Base-by-base conservation (phyloP, 2,888 invertebrate species). In the Bimastos eiseni region DNA sequence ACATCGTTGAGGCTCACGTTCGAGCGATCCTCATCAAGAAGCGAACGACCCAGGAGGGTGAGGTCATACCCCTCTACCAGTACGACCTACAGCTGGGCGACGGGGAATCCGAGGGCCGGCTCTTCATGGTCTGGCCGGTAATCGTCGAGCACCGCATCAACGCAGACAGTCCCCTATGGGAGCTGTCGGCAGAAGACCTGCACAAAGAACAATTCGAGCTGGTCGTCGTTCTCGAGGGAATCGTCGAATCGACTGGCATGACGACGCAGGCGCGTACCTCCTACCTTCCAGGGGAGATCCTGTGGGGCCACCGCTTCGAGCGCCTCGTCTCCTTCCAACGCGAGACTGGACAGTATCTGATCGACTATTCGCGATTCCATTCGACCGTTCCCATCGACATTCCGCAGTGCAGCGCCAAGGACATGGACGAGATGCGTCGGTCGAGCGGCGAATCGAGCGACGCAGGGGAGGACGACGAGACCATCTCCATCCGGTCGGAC, bases 101-200 rank as follows among this genome's bases (percentile, higher is more conserved):
- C 0, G 98, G 98, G 37, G 91, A 91, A 93, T 97, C 97, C 30
- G 97, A 98, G 94, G 98, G 98, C 95, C 96, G 98, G 91, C 96
- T 99, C 92, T 98, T 99, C 96, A 98, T 99, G 95, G 98, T 99
- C 93, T 99, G 99, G 99, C 99, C 99, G 3, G 98, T 98, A 93
- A 98, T 98, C 41, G 97, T 99, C 92, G 98, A 98, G 41, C 92
- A 92, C 86, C 44, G 89, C 21, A 92, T 92, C 37, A 90, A 90
- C 70, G 70, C 49, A 30, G 90, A 70, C 88, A 92, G 92, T 86
- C 92, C 92, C 1, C 90, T 92, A 34, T 92, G 91, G 91, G 90
- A 92, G 33, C 49, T 92, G 88, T 91, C 91, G 24, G 91, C 92
- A 1, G 92, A 91, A 8, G 88, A 91, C 21, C 90, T 92, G 36